A percentile compares a stretch with the other conserved stretches of the same genome.
Evolutionary conservation across 2,113 vertebrate species (phyloP).

Genomic region (Amazona vittata): DNA sequence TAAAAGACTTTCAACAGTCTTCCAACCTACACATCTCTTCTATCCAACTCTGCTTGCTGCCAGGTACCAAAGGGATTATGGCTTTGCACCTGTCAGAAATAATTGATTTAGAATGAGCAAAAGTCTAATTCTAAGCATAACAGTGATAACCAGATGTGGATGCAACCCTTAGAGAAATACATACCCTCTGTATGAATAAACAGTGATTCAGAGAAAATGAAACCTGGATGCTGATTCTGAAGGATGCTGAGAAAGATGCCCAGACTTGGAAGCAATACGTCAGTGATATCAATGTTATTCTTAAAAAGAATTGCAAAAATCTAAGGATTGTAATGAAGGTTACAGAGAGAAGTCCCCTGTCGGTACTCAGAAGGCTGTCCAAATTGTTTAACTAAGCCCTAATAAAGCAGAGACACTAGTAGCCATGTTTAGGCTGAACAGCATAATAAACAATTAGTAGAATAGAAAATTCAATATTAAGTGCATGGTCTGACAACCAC

Average conservation of each 20-base stretch:
- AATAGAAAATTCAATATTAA: neutral
- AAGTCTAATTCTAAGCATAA: neutral
- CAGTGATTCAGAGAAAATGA: neutral
- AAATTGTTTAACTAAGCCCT: neutral
- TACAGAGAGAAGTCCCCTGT: neutral
- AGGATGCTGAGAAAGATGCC: neutral
- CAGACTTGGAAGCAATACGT: neutral
- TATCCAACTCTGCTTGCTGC: neutral
- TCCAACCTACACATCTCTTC: neutral
- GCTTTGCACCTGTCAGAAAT: neutral
- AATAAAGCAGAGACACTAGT: neutral
- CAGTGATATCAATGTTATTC: accelerated
- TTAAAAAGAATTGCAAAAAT: neutral
- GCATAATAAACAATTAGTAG: neutral
- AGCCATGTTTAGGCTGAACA: neutral
- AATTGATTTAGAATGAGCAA: neutral
- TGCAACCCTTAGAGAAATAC: neutral
- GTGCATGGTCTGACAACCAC: neutral
- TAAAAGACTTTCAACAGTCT: slow-evolving; percentile 34
- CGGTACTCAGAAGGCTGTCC: neutral
- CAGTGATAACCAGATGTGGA: neutral
- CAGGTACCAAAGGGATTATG: neutral
- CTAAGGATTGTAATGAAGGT: neutral
- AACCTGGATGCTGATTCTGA: neutral
- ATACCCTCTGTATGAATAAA: neutral